phyloP scores from a whole-genome alignment of 2,888 invertebrate genomes.

The Coenonympha glycerion region DNA sequence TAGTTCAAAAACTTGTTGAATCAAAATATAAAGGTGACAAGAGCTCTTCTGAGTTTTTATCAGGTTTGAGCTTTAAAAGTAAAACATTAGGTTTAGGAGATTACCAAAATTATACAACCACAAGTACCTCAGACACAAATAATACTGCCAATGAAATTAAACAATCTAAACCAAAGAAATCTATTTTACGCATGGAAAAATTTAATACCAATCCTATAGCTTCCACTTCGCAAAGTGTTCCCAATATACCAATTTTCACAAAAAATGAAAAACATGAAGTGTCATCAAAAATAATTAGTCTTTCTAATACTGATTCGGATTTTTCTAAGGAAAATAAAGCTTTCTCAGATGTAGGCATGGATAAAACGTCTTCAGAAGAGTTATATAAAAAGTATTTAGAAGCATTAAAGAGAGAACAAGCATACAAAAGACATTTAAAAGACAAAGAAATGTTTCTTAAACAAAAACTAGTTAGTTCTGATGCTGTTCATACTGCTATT shows the following conservation, averaged over 20 bases:
- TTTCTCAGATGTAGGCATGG: constrained; percentile 46
- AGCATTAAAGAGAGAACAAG: constrained; percentile 56
- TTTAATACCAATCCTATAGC: constrained; percentile 55
- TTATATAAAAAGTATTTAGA: constrained; percentile 61
- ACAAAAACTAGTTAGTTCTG: constrained; percentile 57
- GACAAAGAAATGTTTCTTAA: constrained; percentile 64
- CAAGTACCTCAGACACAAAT: constrained; percentile 61
- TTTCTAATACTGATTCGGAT: constrained; percentile 56
- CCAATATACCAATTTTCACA: constrained; percentile 51
- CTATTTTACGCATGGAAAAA: constrained; percentile 58
- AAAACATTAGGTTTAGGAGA: constrained; percentile 41
- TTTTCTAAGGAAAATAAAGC: constrained; percentile 50
- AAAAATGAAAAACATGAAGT: constrained; percentile 40
- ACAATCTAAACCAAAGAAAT: constrained; percentile 52
- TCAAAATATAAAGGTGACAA: constrained; percentile 78
- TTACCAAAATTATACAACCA: constrained; percentile 46
- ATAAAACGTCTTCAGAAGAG: constrained; percentile 61
- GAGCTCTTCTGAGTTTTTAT: constrained; percentile 64
- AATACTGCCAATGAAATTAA: constrained; percentile 42
- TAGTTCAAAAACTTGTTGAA: constrained; percentile 77
- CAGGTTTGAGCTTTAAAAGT: constrained; percentile 57
- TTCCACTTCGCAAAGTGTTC: constrained; percentile 66
- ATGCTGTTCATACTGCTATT: constrained; percentile 42
- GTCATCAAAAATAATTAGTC: constrained; percentile 32
- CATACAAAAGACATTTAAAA: constrained; percentile 56